Evolutionary conservation across 2,888 invertebrate genomes (phyloP).

Genomic region (Agapostemon virescens): DNA sequence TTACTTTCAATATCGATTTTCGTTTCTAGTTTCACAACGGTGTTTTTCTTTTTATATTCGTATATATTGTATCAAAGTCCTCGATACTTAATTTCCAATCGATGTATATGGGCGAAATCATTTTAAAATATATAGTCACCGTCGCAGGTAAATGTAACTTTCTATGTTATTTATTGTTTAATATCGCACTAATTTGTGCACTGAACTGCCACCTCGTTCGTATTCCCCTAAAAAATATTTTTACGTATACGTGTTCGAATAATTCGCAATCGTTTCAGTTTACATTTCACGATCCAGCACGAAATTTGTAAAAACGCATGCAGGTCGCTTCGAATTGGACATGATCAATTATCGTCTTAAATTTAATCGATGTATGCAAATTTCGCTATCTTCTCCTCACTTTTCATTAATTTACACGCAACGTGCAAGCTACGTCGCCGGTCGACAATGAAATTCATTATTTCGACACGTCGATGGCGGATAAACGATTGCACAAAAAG

Average conservation of each 20-base stretch:
- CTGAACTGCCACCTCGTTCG: background rate
- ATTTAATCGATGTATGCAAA: background rate
- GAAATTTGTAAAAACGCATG: background rate
- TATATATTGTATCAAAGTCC: background rate
- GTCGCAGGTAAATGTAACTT: constrained; percentile 17
- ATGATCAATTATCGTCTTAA: no score
- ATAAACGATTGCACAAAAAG: background rate
- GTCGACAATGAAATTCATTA: no score
- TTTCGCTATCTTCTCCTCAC: background rate
- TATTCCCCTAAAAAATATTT: background rate
- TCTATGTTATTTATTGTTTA: constrained; percentile 22
- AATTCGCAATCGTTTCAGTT: background rate
- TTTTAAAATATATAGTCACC: constrained; percentile 18
- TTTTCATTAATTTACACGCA: background rate
- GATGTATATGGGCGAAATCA: constrained; percentile 15
- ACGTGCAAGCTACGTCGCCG: background rate
- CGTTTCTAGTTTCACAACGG: background rate
- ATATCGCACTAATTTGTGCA: constrained; percentile 27
- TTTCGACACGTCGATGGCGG: background rate
- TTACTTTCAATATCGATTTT: background rate
- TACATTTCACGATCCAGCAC: background rate
- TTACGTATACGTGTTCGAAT: background rate
- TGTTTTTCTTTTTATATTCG: background rate
- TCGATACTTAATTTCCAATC: constrained; percentile 1
- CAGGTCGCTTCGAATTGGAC: background rate